Conservation (phyloP, 2,113 vertebrate species). For the Bos javanicus region DNA sequence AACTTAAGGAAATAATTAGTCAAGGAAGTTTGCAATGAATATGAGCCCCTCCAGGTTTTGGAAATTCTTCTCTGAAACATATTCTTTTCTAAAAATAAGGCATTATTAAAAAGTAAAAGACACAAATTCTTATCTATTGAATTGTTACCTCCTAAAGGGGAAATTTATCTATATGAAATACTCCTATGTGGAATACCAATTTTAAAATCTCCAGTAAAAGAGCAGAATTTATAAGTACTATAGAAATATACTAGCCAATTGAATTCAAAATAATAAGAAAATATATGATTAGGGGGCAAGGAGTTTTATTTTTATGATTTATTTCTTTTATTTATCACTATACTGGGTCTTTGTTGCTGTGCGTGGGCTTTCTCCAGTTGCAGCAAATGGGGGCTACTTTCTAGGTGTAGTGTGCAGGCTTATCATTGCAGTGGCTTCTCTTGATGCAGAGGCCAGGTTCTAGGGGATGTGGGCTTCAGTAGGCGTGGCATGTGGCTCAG, state of each 20-base stretch:
- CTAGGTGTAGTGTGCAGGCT: not conserved
- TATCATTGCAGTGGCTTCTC: not conserved
- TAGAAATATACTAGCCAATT: not conserved
- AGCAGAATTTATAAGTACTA: not conserved
- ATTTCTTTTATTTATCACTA: not conserved
- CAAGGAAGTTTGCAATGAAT: not conserved
- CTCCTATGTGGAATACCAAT: not conserved
- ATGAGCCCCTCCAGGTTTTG: not conserved
- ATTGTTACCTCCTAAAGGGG: not conserved
- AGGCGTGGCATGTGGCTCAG: not conserved
- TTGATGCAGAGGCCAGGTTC: not conserved
- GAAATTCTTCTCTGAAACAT: not conserved
- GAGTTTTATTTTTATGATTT: not conserved
- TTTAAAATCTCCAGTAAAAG: not conserved
- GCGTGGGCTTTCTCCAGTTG: not conserved
- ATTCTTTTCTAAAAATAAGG: not conserved
- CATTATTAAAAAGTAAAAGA: not conserved
- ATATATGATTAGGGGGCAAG: not conserved
- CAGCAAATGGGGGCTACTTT: not conserved
- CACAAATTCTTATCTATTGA: not conserved
- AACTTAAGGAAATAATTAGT: slow-evolving; percentile 20
- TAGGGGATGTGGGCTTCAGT: not conserved
- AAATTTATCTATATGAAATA: not conserved
- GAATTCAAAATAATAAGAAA: slow-evolving; percentile 13
- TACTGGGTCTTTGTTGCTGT: not conserved